Evolutionary conservation across 2,888 invertebrate genomes (phyloP).

Genomic region (Dryadula phaetusa): DNA sequence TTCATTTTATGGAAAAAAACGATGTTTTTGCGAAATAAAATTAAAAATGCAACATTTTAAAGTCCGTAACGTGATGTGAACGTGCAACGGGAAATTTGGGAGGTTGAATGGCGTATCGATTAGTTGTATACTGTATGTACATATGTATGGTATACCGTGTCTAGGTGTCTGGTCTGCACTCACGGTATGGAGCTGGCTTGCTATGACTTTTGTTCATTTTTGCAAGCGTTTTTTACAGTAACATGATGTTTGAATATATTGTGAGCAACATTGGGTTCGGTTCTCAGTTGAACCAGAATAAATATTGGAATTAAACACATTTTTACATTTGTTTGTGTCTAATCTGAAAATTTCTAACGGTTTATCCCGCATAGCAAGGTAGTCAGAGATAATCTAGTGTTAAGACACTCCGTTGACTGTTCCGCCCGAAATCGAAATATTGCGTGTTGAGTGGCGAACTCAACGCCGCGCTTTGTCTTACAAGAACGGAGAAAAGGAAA

Average conservation of each 20-base stretch:
- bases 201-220: background rate
- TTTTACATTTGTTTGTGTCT: no score
- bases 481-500: no score
- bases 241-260: background rate
- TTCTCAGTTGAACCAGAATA: background rate
- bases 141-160: constrained; percentile 12
- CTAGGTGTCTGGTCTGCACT: constrained; percentile 27
- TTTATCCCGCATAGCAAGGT: no score
- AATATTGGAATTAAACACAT: no score
- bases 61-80: constrained; percentile 32
- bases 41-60: constrained; percentile 30
- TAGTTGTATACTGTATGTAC: constrained; percentile 27
- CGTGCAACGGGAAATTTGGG: constrained; percentile 35
- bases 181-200: constrained; percentile 11
- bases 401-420: no score
- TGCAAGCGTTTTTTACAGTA: background rate
- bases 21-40: constrained; percentile 19
- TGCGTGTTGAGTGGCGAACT: no score
- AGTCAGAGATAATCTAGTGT: no score
- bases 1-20: constrained; percentile 24
- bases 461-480: no score
- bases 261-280: background rate
- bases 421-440: no score
- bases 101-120: constrained; percentile 39
- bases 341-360: no score